Percentiles rank a stretch among this genome's conserved stretches.
Conservation (phyloP, 2,113 vertebrate genomes). For the Thamnophis sirtalis region DNA sequence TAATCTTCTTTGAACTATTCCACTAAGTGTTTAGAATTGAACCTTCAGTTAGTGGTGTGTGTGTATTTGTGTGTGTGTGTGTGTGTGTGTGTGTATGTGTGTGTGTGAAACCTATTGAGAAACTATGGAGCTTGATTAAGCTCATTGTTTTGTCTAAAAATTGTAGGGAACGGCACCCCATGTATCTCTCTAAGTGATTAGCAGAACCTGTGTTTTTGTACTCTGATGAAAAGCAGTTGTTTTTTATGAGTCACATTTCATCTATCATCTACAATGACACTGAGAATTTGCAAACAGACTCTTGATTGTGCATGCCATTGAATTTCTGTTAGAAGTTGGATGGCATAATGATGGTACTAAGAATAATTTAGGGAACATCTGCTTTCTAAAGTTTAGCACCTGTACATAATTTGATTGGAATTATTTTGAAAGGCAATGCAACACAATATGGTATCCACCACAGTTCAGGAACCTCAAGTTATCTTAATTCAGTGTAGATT, state of each 20-base stretch:
- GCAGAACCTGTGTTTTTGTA: not conserved
- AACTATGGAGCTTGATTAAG: not conserved
- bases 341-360: conserved; percentile 6
- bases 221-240: not conserved
- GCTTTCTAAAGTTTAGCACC: conserved; percentile 25
- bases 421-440: not conserved
- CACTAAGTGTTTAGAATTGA: not conserved
- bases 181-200: not conserved
- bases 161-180: not conserved
- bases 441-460: conserved; percentile 18
- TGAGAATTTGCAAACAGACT: conserved; percentile 18
- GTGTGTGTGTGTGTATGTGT: not conserved
- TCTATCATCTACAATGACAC: not conserved
- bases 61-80: not conserved
- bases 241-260: not conserved
- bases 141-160: not conserved
- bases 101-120: not conserved
- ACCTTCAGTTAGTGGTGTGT: not conserved
- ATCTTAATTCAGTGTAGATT: conserved; percentile 31
- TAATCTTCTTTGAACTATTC: not conserved
- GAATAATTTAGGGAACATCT: conserved; percentile 18
- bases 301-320: not conserved
- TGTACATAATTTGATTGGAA: conserved; percentile 20
- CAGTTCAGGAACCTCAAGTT: not conserved
- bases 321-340: conserved; percentile 14